phyloP scores from a whole-genome alignment of 2,888 invertebrate genomes.

The Synergus laeviventris region DNA sequence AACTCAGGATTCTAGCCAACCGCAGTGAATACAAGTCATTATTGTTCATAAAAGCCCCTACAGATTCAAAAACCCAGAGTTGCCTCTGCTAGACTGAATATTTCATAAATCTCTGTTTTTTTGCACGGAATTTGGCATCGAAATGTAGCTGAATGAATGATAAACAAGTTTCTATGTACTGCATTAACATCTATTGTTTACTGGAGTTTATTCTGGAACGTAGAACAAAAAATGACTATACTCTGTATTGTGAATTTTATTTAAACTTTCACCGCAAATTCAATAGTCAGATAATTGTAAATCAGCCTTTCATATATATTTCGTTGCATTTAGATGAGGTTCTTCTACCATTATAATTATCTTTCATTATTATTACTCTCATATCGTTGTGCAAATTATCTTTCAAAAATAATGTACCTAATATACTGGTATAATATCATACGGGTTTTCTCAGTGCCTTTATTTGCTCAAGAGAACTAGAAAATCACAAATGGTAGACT shows the following conservation, averaged over 20 bases:
- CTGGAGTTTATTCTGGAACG: background rate
- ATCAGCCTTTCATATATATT: no score
- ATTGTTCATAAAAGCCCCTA: constrained; percentile 61
- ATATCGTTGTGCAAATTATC: background rate
- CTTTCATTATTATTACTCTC: no score
- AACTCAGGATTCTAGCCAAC: constrained; percentile 62
- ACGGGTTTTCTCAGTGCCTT: constrained; percentile 1
- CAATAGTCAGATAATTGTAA: no score
- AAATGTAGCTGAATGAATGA: background rate
- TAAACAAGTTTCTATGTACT: background rate
- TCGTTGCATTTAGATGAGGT: no score
- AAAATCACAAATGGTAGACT: constrained; percentile 11
- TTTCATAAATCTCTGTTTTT: background rate
- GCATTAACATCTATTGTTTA: background rate
- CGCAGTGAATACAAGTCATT: constrained; percentile 65
- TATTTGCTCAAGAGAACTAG: background rate
- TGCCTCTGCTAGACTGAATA: background rate
- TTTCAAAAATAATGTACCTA: background rate
- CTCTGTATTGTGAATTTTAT: no score
- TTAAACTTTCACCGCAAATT: no score
- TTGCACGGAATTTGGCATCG: background rate
- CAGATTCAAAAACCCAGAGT: no score
- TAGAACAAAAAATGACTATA: no score
- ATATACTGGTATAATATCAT: background rate
- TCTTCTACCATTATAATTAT: no score